Percentiles rank a stretch among this genome's conserved stretches.
Evolutionary conservation across 64 coral and sea anemone species (phyloP).

Genomic region (Montipora capricornis): DNA sequence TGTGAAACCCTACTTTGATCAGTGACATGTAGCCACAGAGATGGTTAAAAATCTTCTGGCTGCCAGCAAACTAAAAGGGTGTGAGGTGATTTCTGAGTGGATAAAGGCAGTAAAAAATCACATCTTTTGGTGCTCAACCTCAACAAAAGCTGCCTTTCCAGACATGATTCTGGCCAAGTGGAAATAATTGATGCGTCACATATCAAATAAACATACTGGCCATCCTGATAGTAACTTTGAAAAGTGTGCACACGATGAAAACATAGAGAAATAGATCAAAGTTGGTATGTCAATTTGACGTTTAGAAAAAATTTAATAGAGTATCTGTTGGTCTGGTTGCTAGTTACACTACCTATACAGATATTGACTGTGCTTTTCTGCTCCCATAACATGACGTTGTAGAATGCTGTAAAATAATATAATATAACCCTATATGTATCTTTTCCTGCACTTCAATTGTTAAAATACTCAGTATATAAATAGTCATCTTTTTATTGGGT

Average conservation of each 20-base stretch:
- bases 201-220: background rate
- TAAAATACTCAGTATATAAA: no score
- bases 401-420: background rate
- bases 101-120: slow-evolving; percentile 55
- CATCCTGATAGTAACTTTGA: background rate
- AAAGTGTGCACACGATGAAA: background rate
- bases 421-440: background rate
- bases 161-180: slow-evolving; percentile 36
- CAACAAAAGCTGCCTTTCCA: slow-evolving; percentile 11
- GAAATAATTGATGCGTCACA: slow-evolving; percentile 30
- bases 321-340: background rate
- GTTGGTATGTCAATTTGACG: no score
- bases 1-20: slow-evolving; percentile 32
- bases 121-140: slow-evolving; percentile 40
- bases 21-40: slow-evolving; percentile 28
- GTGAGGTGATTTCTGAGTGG: slow-evolving; percentile 30
- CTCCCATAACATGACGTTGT: background rate
- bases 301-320: background rate
- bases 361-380: background rate
- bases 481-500: no score
- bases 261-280: background rate
- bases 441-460: background rate
- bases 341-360: background rate
- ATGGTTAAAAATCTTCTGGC: slow-evolving; percentile 33
- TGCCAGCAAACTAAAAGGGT: slow-evolving; percentile 23